Conservation (phyloP, 2,113 vertebrate species). For the Oryzias javanicus region DNA sequence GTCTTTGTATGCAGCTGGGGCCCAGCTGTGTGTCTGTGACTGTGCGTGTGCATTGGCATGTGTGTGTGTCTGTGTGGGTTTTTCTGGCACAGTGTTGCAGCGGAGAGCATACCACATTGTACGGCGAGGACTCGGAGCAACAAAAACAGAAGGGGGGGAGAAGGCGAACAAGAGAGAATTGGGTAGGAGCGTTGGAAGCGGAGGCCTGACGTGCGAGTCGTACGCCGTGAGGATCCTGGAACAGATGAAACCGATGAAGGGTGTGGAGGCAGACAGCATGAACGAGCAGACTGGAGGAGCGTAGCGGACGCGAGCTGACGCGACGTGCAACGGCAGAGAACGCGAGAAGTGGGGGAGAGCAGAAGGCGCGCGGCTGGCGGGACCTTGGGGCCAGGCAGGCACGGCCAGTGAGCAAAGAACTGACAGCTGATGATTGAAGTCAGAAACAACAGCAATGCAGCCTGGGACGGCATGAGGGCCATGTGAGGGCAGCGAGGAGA, state of each 20-base stretch:
- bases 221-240: slow-evolving; percentile 44
- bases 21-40: slow-evolving; percentile 81
- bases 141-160: slow-evolving; percentile 47
- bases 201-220: slow-evolving; percentile 58
- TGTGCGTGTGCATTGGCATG: slow-evolving; percentile 53
- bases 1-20: slow-evolving; percentile 82
- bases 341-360: too few relatives aligned
- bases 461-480: slow-evolving; percentile 39
- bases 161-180: slow-evolving; percentile 34
- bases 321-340: too few relatives aligned
- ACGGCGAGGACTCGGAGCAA: slow-evolving; percentile 65
- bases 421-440: slow-evolving; percentile 61
- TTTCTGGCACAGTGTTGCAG: slow-evolving; percentile 78
- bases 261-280: slow-evolving; percentile 67
- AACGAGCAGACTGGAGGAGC: too few relatives aligned
- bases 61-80: slow-evolving; percentile 69
- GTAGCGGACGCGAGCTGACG: too few relatives aligned
- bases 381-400: too few relatives aligned
- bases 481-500: slow-evolving; percentile 25
- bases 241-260: slow-evolving; percentile 64
- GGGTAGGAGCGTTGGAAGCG: slow-evolving; percentile 31
- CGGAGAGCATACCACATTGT: slow-evolving; percentile 73
- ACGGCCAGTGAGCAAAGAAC: too few relatives aligned
- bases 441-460: slow-evolving; percentile 34
- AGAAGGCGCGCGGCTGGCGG: too few relatives aligned